Percentiles rank a stretch among this genome's conserved stretches.
These are phyloP conservation scores for Dicentrarchus labrax DNA, from an alignment of 2,113 vertebrate genomes.

Conservation along the genomic window DNA sequence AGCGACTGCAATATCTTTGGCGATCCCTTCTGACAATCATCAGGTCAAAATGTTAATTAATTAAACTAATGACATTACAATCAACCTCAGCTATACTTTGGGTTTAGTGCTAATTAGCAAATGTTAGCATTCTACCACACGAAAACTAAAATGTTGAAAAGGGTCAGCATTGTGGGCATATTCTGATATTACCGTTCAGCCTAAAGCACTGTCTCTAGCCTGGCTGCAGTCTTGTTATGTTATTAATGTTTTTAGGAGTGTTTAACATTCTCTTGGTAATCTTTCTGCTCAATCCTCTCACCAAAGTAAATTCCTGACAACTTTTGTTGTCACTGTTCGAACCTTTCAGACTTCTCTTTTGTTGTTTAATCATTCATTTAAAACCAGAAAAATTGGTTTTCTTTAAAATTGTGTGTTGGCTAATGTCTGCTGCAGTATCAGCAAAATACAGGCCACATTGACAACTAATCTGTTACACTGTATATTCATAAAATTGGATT, in stretches of 20 bases:
- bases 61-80: too few species aligned
- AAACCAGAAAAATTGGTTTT: neutral
- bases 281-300: neutral
- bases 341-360: neutral
- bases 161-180: neutral
- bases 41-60: too few species aligned
- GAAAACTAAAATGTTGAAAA: too few species aligned
- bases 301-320: neutral
- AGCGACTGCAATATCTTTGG: too few species aligned
- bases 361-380: neutral
- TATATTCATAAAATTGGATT: slow-evolving; percentile 11
- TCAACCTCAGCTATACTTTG: too few species aligned
- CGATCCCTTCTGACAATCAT: too few species aligned
- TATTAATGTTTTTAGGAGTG: neutral
- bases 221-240: too few species aligned
- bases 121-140: too few species aligned
- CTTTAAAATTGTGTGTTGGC: neutral
- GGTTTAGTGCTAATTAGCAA: too few species aligned
- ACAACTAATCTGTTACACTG: neutral
- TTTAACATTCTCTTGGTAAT: too few species aligned
- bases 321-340: neutral
- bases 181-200: neutral
- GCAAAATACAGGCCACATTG: neutral
- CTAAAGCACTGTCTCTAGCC: neutral
- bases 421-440: neutral